Percentiles rank a stretch among this genome's conserved stretches.
Conservation (phyloP, 2,113 vertebrate species). For the Pluvianellus socialis region DNA sequence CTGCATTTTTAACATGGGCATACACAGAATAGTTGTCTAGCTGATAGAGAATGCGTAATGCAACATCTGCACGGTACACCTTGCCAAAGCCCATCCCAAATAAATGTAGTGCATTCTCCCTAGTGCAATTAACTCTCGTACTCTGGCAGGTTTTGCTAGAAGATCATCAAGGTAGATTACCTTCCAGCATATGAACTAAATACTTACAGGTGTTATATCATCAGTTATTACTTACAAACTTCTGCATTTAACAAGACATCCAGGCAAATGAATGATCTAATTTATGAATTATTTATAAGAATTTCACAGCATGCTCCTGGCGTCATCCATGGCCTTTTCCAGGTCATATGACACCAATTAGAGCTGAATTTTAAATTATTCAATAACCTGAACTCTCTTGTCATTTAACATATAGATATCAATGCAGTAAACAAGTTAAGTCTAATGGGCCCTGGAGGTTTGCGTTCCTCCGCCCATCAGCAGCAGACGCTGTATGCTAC, state of each 20-base stretch:
- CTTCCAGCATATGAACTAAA: slow-evolving; percentile 81
- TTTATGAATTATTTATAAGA: slow-evolving; percentile 85
- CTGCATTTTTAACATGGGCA: slow-evolving; percentile 63
- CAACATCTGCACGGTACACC: slow-evolving; percentile 74
- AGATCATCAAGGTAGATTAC: slow-evolving; percentile 85
- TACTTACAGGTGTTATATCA: slow-evolving; percentile 84
- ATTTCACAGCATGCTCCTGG: slow-evolving; percentile 81
- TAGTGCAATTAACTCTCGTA: slow-evolving; percentile 77
- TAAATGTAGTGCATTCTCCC: slow-evolving; percentile 78
- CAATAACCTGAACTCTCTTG: slow-evolving; percentile 85
- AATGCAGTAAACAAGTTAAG: slow-evolving; percentile 86
- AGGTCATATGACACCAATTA: slow-evolving; percentile 86
- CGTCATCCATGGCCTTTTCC: slow-evolving; percentile 82
- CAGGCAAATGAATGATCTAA: slow-evolving; percentile 80
- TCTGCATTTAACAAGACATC: slow-evolving; percentile 80
- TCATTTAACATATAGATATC: slow-evolving; percentile 87
- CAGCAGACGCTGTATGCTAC: slow-evolving; percentile 63
- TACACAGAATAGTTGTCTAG: slow-evolving; percentile 66
- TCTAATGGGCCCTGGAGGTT: slow-evolving; percentile 82
- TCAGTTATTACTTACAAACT: slow-evolving; percentile 82
- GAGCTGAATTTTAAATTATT: slow-evolving; percentile 87
- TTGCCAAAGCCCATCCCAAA: slow-evolving; percentile 78
- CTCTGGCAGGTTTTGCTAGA: slow-evolving; percentile 77
- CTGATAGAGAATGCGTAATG: slow-evolving; percentile 66
- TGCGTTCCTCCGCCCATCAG: slow-evolving; percentile 62